Evolutionary conservation across 2,797 vertebrate genomes (phyloP).

Genomic region (Chlorospingus flavigularis): DNA sequence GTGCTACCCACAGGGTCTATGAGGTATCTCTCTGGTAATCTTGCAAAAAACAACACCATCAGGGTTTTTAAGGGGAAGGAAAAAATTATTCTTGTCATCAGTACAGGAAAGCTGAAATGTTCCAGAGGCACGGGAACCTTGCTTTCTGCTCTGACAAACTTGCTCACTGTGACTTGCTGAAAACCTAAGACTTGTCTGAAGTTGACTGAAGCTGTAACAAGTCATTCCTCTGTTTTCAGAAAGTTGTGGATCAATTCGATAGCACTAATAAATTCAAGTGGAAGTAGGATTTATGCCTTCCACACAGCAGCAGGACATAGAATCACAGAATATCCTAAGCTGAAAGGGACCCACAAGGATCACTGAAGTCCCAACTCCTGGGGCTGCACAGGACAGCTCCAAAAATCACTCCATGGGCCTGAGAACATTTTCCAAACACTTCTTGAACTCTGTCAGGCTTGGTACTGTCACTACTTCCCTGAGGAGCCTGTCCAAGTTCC

Average conservation of each 20-base stretch:
- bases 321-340: not conserved
- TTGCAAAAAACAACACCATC: not conserved
- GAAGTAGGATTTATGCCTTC: not conserved
- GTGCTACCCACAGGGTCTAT: not conserved
- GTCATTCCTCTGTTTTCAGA: not conserved
- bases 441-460: not conserved
- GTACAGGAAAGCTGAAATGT: not conserved
- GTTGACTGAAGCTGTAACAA: not conserved
- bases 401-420: not conserved
- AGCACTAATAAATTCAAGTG: not conserved
- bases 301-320: not conserved
- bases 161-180: not conserved
- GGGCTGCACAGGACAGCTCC: not conserved
- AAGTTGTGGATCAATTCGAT: not conserved
- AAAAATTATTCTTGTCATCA: not conserved
- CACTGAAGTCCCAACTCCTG: not conserved
- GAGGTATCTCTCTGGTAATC: not conserved
- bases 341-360: not conserved
- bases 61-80: not conserved
- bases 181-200: not conserved
- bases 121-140: not conserved
- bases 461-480: not conserved
- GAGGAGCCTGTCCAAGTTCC: not conserved
- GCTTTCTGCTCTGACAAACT: not conserved
- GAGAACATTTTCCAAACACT: not conserved